Evolutionary conservation across 2,797 vertebrate species (phyloP).

Genomic region (Bradypus variegatus): DNA sequence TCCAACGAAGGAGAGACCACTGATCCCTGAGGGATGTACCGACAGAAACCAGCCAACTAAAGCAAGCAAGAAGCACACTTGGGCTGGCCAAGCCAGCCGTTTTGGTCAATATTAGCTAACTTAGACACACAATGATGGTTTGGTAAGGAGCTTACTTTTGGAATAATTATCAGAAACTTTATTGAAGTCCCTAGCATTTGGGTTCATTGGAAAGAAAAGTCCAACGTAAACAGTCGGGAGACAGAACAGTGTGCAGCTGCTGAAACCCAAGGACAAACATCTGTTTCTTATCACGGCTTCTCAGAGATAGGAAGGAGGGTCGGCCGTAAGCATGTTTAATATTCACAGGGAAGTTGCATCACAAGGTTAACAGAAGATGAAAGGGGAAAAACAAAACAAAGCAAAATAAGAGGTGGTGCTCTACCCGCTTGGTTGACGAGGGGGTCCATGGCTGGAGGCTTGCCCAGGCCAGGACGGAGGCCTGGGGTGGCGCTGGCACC

Average conservation of each 20-base stretch:
- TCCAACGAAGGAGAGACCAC: conserved; percentile 44
- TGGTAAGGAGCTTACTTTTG: conserved; percentile 52
- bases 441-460: conserved; percentile 89
- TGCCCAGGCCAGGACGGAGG: conserved; percentile 86
- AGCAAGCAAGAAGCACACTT: conserved; percentile 26
- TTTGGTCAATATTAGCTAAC: conserved; percentile 60
- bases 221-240: conserved; percentile 63
- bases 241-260: conserved; percentile 62
- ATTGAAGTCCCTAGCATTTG: conserved; percentile 57
- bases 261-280: conserved; percentile 68
- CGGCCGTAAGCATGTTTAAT: conserved; percentile 46
- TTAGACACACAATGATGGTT: conserved; percentile 48
- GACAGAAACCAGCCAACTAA: conserved; percentile 44
- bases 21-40: conserved; percentile 48
- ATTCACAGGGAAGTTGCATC: conserved; percentile 41
- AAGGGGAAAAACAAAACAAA: conserved; percentile 27
- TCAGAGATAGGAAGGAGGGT: conserved; percentile 53
- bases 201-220: conserved; percentile 65
- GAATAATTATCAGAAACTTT: conserved; percentile 67
- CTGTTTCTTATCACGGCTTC: conserved; percentile 64
- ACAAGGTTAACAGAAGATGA: conserved; percentile 39
- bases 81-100: conserved; percentile 42
- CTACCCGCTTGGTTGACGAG: conserved; percentile 90
- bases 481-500: conserved; percentile 82
- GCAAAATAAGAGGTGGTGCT: conserved; percentile 46